A percentile compares a stretch with the other conserved stretches of the same genome.
Conservation (phyloP, 2,113 vertebrate species). For the Nanorana parkeri region DNA sequence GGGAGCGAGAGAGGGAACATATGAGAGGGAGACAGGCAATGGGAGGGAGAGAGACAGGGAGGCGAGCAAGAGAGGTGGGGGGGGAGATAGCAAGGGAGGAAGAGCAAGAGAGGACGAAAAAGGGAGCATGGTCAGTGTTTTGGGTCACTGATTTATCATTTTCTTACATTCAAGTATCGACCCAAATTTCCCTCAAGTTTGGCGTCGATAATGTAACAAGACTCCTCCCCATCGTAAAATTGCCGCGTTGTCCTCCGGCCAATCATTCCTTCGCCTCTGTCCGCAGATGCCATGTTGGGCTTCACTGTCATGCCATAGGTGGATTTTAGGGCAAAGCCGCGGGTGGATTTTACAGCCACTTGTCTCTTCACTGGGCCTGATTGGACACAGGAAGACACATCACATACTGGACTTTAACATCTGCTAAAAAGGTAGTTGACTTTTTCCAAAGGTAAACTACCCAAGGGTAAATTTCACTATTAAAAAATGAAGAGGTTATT, state of each 20-base stretch:
- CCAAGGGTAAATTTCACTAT: no score
- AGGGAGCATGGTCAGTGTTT: no score
- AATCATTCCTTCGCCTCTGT: conserved; percentile 73
- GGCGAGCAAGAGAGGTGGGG: background rate
- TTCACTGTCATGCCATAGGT: conserved; percentile 92
- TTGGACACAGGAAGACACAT: background rate
- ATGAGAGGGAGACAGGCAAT: no score
- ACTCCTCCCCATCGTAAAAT: conserved; percentile 95
- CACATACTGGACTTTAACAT: no score
- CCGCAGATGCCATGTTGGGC: conserved; percentile 73
- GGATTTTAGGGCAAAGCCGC: conserved; percentile 91
- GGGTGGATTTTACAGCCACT: conserved; percentile 94
- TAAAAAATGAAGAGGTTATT: no score
- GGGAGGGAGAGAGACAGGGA: no score
- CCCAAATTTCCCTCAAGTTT: conserved; percentile 96
- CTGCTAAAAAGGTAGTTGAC: no score
- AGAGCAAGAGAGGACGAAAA: background rate
- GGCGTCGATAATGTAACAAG: conserved; percentile 97
- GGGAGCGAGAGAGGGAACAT: no score
- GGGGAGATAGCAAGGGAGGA: background rate
- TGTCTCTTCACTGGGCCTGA: conserved; percentile 87
- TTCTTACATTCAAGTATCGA: conserved; percentile 94
- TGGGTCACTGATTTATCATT: background rate
- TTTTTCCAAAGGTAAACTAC: no score
- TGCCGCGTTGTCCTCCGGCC: conserved; percentile 82